phyloP scores from a whole-genome alignment of 2,113 vertebrate species.

The Setophaga petechia region DNA sequence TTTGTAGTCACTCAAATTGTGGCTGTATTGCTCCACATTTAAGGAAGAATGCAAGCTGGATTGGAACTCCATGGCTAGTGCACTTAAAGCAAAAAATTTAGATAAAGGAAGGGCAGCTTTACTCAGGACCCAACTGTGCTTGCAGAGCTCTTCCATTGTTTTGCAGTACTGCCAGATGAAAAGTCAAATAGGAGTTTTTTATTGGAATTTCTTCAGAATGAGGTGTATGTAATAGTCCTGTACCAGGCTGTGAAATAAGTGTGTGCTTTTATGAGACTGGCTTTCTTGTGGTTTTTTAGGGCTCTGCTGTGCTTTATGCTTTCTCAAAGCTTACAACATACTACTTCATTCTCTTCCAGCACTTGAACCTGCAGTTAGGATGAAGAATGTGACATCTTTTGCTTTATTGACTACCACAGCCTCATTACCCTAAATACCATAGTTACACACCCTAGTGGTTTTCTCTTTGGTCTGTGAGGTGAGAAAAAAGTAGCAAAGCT shows the following conservation, averaged over 20 bases:
- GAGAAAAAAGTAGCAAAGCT: neutral
- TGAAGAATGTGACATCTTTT: neutral
- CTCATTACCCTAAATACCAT: neutral
- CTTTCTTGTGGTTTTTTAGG: neutral
- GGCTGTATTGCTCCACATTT: neutral
- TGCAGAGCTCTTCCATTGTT: neutral
- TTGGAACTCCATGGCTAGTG: neutral
- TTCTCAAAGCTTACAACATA: neutral
- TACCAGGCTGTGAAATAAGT: neutral
- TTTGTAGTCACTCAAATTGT: neutral
- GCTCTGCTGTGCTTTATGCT: neutral
- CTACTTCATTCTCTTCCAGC: neutral
- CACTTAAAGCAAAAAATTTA: neutral
- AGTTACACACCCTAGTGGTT: neutral
- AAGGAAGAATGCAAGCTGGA: neutral
- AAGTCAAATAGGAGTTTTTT: neutral
- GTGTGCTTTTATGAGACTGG: neutral
- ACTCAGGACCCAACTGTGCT: rapidly evolving
- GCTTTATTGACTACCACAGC: neutral
- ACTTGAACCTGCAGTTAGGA: neutral
- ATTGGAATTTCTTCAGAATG: neutral
- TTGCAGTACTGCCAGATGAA: neutral
- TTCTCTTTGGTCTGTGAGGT: neutral
- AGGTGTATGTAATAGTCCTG: neutral
- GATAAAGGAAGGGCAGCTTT: neutral